phyloP scores from a whole-genome alignment of 2,113 vertebrate species.

The Epinephelus lanceolatus region DNA sequence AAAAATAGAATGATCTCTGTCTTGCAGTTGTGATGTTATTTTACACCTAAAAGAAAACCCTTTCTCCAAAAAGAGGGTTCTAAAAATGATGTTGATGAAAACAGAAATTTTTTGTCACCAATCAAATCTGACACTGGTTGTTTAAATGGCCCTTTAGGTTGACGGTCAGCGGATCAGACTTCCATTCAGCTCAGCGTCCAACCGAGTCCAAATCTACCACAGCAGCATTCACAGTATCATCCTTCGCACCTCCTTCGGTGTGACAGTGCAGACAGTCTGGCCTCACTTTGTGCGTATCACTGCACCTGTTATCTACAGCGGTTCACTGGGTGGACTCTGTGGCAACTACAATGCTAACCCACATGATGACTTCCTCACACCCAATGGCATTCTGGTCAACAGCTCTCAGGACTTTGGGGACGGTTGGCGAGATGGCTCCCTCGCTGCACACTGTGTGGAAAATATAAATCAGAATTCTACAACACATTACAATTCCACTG shows the following conservation, averaged over 20 bases:
- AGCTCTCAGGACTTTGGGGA: slow-evolving; percentile 72
- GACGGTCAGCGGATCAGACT: slow-evolving; percentile 65
- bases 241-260: slow-evolving; percentile 74
- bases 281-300: slow-evolving; percentile 68
- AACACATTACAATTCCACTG: slow-evolving; percentile 8
- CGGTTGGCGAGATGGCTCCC: slow-evolving; percentile 77
- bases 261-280: slow-evolving; percentile 75
- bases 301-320: slow-evolving; percentile 67
- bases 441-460: slow-evolving; percentile 53
- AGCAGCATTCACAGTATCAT: slow-evolving; percentile 63
- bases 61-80: neutral
- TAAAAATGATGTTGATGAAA: neutral
- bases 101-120: neutral
- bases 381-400: slow-evolving; percentile 51
- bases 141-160: slow-evolving; percentile 61
- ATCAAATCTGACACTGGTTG: neutral
- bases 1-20: neutral
- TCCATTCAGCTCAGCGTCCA: slow-evolving; percentile 37
- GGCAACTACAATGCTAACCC: slow-evolving; percentile 68
- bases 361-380: slow-evolving; percentile 70
- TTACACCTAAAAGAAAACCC: neutral
- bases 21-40: neutral
- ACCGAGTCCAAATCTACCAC: slow-evolving; percentile 58
- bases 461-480: accelerated
- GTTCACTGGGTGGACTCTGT: slow-evolving; percentile 76